Evolutionary conservation across 2,113 vertebrate genomes (phyloP).

Genomic region (Mastomys coucha): DNA sequence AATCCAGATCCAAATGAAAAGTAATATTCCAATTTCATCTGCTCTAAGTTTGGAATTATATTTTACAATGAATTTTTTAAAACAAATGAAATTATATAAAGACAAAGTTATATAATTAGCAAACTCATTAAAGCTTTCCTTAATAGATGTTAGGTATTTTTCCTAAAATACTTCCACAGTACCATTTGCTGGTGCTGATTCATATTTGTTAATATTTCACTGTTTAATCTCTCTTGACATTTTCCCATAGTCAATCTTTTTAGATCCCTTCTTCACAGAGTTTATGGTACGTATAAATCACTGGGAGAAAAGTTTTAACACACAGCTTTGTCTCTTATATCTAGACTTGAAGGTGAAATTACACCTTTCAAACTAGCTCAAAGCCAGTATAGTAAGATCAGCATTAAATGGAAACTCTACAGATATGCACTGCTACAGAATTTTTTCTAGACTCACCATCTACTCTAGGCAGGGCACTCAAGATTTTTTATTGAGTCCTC

Average conservation of each 20-base stretch:
- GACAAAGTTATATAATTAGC: neutral
- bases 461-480: neutral
- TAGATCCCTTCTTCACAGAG: neutral
- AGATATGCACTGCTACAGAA: neutral
- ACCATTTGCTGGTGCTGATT: neutral
- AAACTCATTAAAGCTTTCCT: neutral
- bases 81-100: neutral
- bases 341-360: neutral
- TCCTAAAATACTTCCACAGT: neutral
- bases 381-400: neutral
- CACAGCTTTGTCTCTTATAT: neutral
- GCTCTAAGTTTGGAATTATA: neutral
- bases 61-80: neutral
- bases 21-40: neutral
- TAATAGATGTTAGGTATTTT: neutral
- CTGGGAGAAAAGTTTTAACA: neutral
- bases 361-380: neutral
- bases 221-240: constrained; percentile 1
- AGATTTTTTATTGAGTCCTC: neutral
- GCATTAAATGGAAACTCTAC: constrained; percentile 1
- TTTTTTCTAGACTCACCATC: neutral
- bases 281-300: neutral
- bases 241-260: neutral
- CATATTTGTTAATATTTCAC: neutral
- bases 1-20: neutral